These are phyloP conservation scores for Odontomyia ornata DNA, from an alignment of 2,888 invertebrate species.

Conservation along the genomic window DNA sequence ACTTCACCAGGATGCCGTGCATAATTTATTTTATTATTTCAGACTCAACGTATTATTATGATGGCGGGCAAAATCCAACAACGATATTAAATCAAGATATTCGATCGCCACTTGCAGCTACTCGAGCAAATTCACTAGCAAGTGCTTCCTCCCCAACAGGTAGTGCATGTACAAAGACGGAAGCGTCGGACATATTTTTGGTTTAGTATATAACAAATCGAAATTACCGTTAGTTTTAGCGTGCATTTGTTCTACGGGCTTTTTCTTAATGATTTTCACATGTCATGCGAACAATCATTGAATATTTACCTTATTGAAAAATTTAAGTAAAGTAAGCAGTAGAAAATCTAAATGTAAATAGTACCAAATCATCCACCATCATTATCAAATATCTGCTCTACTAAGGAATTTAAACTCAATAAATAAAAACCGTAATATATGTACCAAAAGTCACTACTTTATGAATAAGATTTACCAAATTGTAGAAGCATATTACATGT, in stretches of 20 bases:
- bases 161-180: constrained; percentile 74
- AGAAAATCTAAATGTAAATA: not conserved
- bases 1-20: too few relatives aligned
- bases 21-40: constrained; percentile 48
- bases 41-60: constrained; percentile 76
- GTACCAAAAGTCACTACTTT: constrained; percentile 10
- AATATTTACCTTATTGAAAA: not conserved
- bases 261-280: not conserved
- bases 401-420: not conserved
- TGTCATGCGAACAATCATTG: not conserved
- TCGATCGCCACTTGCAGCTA: constrained; percentile 75
- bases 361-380: not conserved
- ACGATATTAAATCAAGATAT: constrained; percentile 68
- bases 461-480: not conserved
- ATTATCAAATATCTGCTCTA: too few relatives aligned
- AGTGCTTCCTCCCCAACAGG: constrained; percentile 77
- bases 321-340: not conserved
- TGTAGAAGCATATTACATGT: not conserved
- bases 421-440: not conserved
- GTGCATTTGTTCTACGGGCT: not conserved
- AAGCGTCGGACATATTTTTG: constrained; percentile 63
- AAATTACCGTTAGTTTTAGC: not conserved
- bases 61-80: constrained; percentile 65
- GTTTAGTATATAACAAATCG: constrained; percentile 55
- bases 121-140: constrained; percentile 74